These are phyloP conservation scores for pig (Sus scrofa) DNA, from an alignment of 2,113 vertebrate species.

Conservation along the genomic window DNA sequence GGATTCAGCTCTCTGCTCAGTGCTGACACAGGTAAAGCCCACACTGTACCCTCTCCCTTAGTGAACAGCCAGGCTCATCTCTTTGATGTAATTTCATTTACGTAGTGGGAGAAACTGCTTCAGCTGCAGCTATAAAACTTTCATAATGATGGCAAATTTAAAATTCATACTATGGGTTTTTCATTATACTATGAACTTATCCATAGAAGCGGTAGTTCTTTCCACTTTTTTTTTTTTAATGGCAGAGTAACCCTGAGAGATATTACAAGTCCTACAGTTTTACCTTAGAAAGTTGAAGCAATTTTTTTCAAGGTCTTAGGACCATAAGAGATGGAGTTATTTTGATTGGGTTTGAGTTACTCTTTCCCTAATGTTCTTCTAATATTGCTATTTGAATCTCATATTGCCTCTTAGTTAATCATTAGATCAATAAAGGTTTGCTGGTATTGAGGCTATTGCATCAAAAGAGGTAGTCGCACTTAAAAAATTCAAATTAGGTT, in stretches of 20 bases:
- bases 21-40: no score
- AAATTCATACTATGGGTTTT: background rate
- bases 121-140: background rate
- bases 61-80: background rate
- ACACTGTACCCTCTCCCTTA: background rate
- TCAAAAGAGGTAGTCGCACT: slow-evolving; percentile 6
- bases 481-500: slow-evolving; percentile 5
- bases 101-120: background rate
- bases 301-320: slow-evolving; percentile 9
- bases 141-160: background rate
- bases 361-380: background rate
- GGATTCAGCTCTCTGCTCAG: background rate
- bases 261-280: background rate
- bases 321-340: background rate
- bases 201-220: background rate
- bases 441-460: slow-evolving; percentile 7
- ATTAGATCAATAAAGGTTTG: background rate
- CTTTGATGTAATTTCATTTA: background rate
- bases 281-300: background rate
- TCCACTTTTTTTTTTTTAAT: background rate
- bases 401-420: slow-evolving; percentile 34
- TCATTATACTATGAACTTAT: background rate
- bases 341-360: background rate
- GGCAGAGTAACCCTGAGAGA: background rate
- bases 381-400: slow-evolving; percentile 1